Evolutionary conservation across 2,113 vertebrate genomes (phyloP).

Genomic region (Terrapene triunguis): DNA sequence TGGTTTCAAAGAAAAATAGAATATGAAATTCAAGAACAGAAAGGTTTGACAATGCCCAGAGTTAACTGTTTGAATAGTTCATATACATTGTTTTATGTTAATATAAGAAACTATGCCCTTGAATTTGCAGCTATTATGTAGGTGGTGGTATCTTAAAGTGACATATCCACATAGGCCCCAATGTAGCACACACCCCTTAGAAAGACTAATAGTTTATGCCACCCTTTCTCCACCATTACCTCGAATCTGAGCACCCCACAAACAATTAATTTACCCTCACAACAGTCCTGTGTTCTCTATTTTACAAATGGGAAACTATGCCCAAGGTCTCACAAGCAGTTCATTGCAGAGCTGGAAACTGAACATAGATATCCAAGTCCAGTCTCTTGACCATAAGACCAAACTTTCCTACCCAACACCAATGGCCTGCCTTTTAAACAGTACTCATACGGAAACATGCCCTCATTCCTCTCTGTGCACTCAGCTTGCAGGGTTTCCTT

Average conservation of each 20-base stretch:
- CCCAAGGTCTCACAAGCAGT: neutral
- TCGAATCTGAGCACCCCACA: neutral
- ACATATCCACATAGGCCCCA: neutral
- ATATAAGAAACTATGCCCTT: neutral
- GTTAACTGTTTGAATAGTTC: neutral
- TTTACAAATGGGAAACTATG: neutral
- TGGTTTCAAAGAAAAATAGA: neutral
- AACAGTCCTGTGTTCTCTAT: neutral
- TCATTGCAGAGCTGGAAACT: neutral
- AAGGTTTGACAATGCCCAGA: neutral
- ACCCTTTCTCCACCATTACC: neutral
- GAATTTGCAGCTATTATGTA: neutral
- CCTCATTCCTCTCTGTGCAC: neutral
- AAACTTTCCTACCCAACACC: neutral
- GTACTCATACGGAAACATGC: neutral
- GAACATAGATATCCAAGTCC: neutral
- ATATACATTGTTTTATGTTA: neutral
- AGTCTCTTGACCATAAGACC: neutral
- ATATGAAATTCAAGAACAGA: neutral
- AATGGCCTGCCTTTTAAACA: neutral
- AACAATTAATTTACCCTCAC: neutral
- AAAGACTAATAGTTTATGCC: neutral
- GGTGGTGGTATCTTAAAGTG: neutral
- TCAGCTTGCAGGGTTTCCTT: neutral
- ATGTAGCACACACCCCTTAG: neutral